Evolutionary conservation across 1,140 invertebrate genomes (phyloP), one percentile per base, ranked within the genome.

Genomic region (Macrotrachela quadricornifera): DNA sequence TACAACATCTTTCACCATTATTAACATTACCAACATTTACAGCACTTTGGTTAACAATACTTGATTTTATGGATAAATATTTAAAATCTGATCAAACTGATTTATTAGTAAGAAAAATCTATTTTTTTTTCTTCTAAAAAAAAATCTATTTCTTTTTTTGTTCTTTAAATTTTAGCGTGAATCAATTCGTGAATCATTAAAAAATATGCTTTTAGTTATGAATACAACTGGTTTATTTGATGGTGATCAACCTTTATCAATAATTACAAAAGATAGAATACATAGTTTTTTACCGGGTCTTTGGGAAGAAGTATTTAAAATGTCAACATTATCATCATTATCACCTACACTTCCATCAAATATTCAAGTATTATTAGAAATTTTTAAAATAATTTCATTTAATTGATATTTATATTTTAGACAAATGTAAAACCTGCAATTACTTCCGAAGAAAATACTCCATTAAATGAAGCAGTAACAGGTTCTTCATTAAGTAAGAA

Each of bases 141-240:
- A 30, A 30, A 8, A 30, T 30, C 8, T 30, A 30, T 30, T 30
- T 30, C 3, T 4, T 30, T 4, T 30, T 30, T 30, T 30, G 8
- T 4, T 30, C 2, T 30, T 30, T 30, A 2, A 4, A 4, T 30
- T 30, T 30, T 30, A 30, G 60, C 80, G 77, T 45, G 90, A 97
- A 70, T 87, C 87, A 4, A 88, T 94, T 63, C 85, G 87, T 1
- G 90, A 97, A 68, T 85, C 83, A 8, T 68, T 96, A 57, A 96
- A 96, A 71, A 97, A 97, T 69, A 91, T 96, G 83, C 70, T 97
- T 10, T 71, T 96, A 11, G 91, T 97, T 17, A 94, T 97, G 88
- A 82, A 92, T 59, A 91, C 85, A 0, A 84, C 87, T 1, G 79
- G 78, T 57, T 80, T 87, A 10, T 75, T 80, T 30, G 21, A 30